Evolutionary conservation across 37 sponge, comb jelly and placozoan genomes (phyloP).

Genomic region (Bolinopsis microptera): DNA sequence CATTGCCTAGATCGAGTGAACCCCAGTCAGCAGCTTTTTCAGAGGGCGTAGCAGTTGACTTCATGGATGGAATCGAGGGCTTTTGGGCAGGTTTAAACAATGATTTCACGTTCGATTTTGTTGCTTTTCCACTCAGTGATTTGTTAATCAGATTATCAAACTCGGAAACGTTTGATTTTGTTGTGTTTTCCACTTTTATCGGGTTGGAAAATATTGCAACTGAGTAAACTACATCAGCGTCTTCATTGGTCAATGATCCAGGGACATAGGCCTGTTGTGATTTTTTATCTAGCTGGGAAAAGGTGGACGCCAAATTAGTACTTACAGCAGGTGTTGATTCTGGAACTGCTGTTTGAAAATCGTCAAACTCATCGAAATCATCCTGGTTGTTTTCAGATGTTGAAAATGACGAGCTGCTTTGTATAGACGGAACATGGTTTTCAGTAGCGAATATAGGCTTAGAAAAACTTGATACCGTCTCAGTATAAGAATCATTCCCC

Average conservation of each 20-base stretch:
- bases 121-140: conserved; percentile 1
- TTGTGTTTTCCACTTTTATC: not conserved
- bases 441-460: not conserved
- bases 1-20: not conserved
- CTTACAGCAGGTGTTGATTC: not conserved
- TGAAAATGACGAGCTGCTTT: not conserved
- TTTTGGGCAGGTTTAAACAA: not conserved
- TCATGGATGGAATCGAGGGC: conserved; percentile 25
- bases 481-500: no score
- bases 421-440: not conserved
- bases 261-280: not conserved
- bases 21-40: conserved; percentile 47
- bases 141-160: conserved; percentile 29
- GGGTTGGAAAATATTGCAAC: conserved; percentile 49
- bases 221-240: not conserved
- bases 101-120: not conserved
- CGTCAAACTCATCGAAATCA: not conserved
- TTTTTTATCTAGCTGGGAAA: no score
- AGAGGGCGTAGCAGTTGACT: not conserved
- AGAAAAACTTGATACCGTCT: not conserved
- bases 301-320: not conserved
- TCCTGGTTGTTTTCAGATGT: not conserved
- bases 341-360: not conserved
- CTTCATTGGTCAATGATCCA: conserved; percentile 18
- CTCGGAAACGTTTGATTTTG: not conserved